Base-by-base conservation (phyloP, 2,113 vertebrate genomes). In the Rynchops niger region DNA sequence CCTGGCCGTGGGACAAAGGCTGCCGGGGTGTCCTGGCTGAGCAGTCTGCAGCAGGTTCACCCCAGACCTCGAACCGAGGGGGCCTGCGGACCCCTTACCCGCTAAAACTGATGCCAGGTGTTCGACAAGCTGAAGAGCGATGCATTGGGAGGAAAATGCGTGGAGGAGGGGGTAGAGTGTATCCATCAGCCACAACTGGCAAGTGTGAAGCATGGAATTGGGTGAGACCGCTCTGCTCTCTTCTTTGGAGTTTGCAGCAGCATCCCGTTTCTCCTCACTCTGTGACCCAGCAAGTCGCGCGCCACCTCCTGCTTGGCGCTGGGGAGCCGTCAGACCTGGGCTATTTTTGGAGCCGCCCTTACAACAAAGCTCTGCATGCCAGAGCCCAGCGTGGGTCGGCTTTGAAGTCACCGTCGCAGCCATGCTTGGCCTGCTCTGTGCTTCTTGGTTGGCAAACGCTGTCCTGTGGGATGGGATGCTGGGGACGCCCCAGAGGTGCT, bases 111-210 rank as follows among this genome's bases (percentile, higher is more conserved):
- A 9, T 30, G 30, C 20, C 0, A 7, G 15, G 38, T 10, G 23
- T 15, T 20, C 17, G 7, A 7, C 1, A 2, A 14, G 36, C n/a
- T 36, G 42, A 9, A 50, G 29, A 59, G 27, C 3, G 1, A 22
- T 2, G 3, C 34, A 9, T 55, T 36, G 34, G 40, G 22, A 36
- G 26, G 43, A 50, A 8, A 19, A 23, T 3, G 10, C 3, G 0
- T 10, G 50, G 38, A n/a, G 52, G 55, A 15, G 8, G 12, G 18
- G 12, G 40, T 15, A 10, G 52, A 34, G 42, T 0, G 15, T 15
- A 34, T 27, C 59, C 42, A 11, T 15, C 34, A 34, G 40, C 59
- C 58, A 13, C 49, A 26, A 1, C 27, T 7, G 59, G 70, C 22
- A 27, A 50, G 17, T 7, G 29, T 21, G 30, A 32, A 66, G 40